phyloP scores from a whole-genome alignment of 2,888 invertebrate species.

The Synanthedon formicaeformis region DNA sequence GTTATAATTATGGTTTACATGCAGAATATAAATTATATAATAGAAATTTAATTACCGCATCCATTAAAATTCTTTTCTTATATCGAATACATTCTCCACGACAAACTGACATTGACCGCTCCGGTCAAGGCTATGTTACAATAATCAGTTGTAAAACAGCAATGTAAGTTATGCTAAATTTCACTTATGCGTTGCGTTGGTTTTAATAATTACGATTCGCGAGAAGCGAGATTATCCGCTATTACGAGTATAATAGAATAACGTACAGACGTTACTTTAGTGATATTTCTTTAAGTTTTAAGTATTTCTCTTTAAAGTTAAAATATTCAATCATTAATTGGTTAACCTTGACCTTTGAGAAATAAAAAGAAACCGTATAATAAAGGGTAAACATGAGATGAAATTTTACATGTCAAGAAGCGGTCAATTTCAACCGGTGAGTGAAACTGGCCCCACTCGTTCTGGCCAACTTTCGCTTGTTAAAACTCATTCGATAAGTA shows the following conservation, averaged over 20 bases:
- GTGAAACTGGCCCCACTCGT: neutral
- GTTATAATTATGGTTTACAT: too few species aligned
- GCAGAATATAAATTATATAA: too few species aligned
- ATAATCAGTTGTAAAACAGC: constrained; percentile 2
- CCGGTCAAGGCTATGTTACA: constrained; percentile 15
- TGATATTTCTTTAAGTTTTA: too few species aligned
- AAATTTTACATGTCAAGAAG: neutral
- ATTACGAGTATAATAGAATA: neutral
- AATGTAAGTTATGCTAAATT: neutral
- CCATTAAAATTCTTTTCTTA: constrained; percentile 1
- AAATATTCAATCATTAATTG: too few species aligned
- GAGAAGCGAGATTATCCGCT: neutral
- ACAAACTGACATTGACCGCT: constrained; percentile 14
- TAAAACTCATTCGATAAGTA: neutral
- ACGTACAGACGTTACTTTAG: too few species aligned
- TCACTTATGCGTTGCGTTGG: neutral
- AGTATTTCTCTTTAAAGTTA: too few species aligned
- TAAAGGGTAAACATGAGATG: too few species aligned
- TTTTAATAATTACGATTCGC: neutral
- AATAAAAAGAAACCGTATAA: too few species aligned
- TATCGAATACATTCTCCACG: constrained; percentile 4
- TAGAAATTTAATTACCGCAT: neutral
- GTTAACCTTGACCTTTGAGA: too few species aligned
- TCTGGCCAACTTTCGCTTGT: neutral
- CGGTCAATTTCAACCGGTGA: neutral